A percentile compares a stretch with the other conserved stretches of the same genome.
phyloP scores from a whole-genome alignment of 2,797 vertebrate genomes.

The Acropternis orthonyx region DNA sequence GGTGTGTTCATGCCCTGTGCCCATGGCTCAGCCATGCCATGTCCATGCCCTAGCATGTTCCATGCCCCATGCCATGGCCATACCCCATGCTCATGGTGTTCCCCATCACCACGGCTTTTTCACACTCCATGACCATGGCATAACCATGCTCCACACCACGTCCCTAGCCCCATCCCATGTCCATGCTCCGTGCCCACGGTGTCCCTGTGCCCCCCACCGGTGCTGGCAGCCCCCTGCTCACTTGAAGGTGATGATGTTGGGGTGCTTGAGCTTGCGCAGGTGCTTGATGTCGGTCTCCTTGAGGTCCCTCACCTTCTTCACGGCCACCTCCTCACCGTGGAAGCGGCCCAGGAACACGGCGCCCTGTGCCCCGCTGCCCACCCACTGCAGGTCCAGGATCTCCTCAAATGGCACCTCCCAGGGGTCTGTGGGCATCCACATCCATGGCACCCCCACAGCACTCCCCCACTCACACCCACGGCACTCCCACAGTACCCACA shows the following conservation, averaged over 20 bases:
- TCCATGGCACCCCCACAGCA: not conserved
- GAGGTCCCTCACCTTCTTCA: slow-evolving; percentile 94
- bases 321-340: slow-evolving; percentile 92
- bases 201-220: fast-evolving
- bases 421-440: not conserved
- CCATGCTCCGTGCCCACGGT: not conserved
- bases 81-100: not conserved
- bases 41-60: fast-evolving
- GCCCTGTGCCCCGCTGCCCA: slow-evolving; percentile 94
- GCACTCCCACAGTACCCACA: not conserved
- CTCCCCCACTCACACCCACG: not conserved
- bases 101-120: not conserved
- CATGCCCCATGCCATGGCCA: not conserved
- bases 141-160: not conserved
- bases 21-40: no score
- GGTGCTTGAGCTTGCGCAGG: slow-evolving; percentile 76
- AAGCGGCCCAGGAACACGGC: slow-evolving; percentile 95
- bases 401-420: slow-evolving; percentile 97
- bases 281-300: slow-evolving; percentile 98
- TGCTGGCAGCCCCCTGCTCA: not conserved
- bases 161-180: not conserved
- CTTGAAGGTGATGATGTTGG: slow-evolving; percentile 60
- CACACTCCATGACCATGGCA: no score
- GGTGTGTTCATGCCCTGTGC: no score
- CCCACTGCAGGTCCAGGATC: slow-evolving; percentile 98